A percentile compares a stretch with the other conserved stretches of the same genome.
Evolutionary conservation across 2,113 vertebrate species (phyloP).

Genomic region (Papio anubis): DNA sequence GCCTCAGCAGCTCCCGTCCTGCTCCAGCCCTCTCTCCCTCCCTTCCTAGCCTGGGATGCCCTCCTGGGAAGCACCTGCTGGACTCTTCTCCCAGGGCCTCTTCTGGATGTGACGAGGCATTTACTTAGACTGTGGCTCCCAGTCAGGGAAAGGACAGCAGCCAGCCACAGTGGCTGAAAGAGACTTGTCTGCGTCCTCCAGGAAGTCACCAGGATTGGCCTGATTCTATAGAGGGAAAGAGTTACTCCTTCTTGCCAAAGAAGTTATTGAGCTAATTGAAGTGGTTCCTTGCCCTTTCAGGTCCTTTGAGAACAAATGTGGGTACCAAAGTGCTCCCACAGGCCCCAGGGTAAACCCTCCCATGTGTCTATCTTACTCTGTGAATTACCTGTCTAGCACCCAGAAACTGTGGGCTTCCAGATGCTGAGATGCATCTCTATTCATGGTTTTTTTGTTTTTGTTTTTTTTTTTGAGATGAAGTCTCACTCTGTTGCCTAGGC

Average conservation of each 20-base stretch:
- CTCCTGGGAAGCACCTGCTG: not conserved
- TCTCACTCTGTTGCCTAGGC: too few species aligned
- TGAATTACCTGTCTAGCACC: not conserved
- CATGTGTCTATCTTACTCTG: not conserved
- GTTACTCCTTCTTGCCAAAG: not conserved
- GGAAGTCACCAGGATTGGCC: not conserved
- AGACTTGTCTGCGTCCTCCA: too few species aligned
- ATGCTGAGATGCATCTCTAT: rapidly evolving
- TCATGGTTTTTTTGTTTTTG: too few species aligned
- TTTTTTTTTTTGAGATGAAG: too few species aligned
- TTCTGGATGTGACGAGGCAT: not conserved
- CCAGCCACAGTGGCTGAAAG: not conserved
- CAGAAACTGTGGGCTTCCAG: not conserved
- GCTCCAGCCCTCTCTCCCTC: too few species aligned
- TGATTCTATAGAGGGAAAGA: not conserved
- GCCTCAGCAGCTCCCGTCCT: not conserved
- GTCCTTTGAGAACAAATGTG: not conserved
- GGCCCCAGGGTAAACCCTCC: not conserved
- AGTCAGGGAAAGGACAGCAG: not conserved
- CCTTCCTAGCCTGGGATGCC: not conserved
- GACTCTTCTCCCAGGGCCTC: not conserved
- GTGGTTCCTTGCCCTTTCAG: not conserved
- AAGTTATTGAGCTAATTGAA: not conserved
- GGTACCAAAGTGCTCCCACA: not conserved
- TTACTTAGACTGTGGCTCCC: not conserved